A percentile compares a stretch with the other conserved stretches of the same genome.
Evolutionary conservation across 2,797 vertebrate genomes (phyloP).

Genomic region (Typhlichthys subterraneus): DNA sequence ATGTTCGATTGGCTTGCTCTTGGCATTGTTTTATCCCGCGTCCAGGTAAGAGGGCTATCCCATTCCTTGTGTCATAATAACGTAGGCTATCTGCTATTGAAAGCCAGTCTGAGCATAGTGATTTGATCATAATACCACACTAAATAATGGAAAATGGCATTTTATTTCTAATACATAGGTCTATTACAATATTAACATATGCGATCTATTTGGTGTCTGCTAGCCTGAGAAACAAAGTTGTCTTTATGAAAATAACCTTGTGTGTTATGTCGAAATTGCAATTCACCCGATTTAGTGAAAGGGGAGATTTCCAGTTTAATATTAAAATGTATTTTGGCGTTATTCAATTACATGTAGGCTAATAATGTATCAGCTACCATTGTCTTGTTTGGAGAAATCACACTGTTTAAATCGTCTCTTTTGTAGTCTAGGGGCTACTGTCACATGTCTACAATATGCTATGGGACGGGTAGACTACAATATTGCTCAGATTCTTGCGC

Average conservation of each 20-base stretch:
- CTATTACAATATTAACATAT: not conserved
- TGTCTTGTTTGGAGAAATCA: constrained; percentile 1
- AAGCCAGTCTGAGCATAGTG: constrained; percentile 14
- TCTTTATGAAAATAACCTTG: not conserved
- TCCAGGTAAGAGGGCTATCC: constrained; percentile 34
- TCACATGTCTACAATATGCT: not conserved
- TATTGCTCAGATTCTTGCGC: too few relatives aligned
- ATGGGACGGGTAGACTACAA: not conserved
- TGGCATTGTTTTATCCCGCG: constrained; percentile 14
- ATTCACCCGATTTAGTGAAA: not conserved
- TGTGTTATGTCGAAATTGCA: not conserved
- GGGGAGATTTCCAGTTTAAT: constrained; percentile 2
- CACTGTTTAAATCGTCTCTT: constrained; percentile 20
- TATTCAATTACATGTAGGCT: too few relatives aligned
- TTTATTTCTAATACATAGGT: not conserved
- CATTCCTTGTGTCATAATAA: constrained; percentile 18
- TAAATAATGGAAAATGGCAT: not conserved
- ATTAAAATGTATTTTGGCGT: too few relatives aligned
- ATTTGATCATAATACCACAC: constrained; percentile 8
- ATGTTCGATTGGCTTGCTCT: not conserved
- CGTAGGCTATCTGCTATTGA: not conserved
- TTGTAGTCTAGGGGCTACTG: constrained; percentile 37
- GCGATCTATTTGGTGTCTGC: too few relatives aligned
- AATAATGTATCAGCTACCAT: too few relatives aligned
- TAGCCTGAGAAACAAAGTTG: not conserved